A percentile compares a stretch with the other conserved stretches of the same genome.
These are phyloP conservation scores for Platycercus adscitus DNA, from an alignment of 2,113 vertebrate species.

Conservation along the genomic window DNA sequence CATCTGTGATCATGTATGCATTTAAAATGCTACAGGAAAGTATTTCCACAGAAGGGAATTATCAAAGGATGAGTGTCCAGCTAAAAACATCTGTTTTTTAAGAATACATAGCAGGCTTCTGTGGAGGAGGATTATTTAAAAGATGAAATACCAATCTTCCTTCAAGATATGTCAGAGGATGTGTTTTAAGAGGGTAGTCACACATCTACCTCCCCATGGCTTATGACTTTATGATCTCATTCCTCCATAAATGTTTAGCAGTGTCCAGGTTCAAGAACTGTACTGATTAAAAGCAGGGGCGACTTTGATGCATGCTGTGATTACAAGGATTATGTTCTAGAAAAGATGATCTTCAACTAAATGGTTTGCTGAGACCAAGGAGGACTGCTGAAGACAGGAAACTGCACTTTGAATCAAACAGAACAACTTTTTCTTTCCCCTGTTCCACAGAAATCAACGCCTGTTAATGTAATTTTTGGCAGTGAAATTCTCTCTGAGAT, in stretches of 20 bases:
- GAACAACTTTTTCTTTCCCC: background rate
- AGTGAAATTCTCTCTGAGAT: background rate
- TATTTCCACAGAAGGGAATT: background rate
- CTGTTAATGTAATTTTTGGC: background rate
- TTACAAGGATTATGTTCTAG: background rate
- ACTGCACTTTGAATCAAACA: background rate
- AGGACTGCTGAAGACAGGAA: background rate
- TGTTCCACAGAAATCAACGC: background rate
- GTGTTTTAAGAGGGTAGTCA: slow-evolving; percentile 39
- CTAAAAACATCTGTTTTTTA: slow-evolving; percentile 21
- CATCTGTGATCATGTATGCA: background rate
- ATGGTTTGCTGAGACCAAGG: background rate
- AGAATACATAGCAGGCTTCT: background rate
- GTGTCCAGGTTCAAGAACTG: background rate
- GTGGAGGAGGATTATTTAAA: slow-evolving; percentile 46
- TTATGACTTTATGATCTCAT: background rate
- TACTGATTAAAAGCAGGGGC: background rate
- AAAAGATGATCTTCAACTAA: background rate
- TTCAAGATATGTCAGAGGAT: slow-evolving; percentile 37
- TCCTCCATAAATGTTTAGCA: background rate
- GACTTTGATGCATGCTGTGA: background rate
- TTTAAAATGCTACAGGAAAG: background rate
- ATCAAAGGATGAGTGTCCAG: slow-evolving; percentile 1
- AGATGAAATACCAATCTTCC: slow-evolving; percentile 19
- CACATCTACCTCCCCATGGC: background rate